Conservation (phyloP, 2,797 vertebrate species). For the Crenichthys baileyi region DNA sequence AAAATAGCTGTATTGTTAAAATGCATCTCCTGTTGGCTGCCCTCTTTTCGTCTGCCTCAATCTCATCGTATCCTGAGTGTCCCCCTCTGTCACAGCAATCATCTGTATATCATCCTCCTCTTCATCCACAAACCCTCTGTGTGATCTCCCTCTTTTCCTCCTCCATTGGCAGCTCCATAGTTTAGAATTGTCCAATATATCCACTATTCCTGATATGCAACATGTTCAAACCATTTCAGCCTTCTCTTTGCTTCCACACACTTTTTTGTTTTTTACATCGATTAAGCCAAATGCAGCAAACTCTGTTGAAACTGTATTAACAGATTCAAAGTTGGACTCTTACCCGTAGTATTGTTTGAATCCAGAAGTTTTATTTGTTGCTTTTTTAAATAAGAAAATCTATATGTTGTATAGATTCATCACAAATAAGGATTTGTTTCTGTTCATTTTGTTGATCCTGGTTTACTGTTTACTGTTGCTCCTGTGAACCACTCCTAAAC, state of each 20-base stretch:
- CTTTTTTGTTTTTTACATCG: neutral
- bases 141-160: neutral
- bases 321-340: neutral
- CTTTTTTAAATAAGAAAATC: neutral
- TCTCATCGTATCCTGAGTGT: neutral
- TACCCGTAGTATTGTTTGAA: neutral
- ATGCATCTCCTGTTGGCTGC: neutral
- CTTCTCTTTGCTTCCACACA: neutral
- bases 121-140: neutral
- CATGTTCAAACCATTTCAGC: neutral
- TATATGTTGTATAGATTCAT: neutral
- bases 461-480: neutral
- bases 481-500: neutral
- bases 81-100: neutral
- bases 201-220: neutral
- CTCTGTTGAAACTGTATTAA: too few relatives aligned
- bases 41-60: neutral
- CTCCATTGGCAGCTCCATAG: neutral
- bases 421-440: neutral
- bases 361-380: too few relatives aligned
- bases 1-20: neutral
- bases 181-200: neutral
- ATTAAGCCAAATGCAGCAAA: neutral
- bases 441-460: neutral
- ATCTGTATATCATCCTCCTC: neutral